Percentiles rank a stretch among this genome's conserved stretches.
Evolutionary conservation across 2,888 invertebrate genomes (phyloP).

Genomic region (Meteorus cinctellus): DNA sequence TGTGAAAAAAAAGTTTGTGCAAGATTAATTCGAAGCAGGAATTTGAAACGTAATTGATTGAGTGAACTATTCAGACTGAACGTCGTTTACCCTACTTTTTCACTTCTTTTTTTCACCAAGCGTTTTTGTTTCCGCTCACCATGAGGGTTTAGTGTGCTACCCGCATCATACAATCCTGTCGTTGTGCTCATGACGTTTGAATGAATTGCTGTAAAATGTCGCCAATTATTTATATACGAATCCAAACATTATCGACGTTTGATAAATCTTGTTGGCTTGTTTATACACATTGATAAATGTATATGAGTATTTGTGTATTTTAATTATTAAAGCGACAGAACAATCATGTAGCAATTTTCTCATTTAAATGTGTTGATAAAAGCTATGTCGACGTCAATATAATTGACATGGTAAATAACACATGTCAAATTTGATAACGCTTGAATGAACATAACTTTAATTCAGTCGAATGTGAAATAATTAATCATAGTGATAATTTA

Average conservation of each 20-base stretch:
- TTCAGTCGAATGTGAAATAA: neutral
- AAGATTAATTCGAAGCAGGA: too few species aligned
- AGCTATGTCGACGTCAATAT: neutral
- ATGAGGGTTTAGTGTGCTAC: conserved; percentile 18
- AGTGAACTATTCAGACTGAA: too few species aligned
- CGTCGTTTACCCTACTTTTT: conserved; percentile 2
- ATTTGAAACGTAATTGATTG: too few species aligned
- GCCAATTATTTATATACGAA: conserved; percentile 31
- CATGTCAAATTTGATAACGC: neutral
- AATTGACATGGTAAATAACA: conserved; percentile 11
- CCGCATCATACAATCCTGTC: conserved; percentile 16
- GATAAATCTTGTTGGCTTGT: conserved; percentile 30
- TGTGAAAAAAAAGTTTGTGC: too few species aligned
- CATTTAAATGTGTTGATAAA: neutral
- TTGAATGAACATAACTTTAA: neutral
- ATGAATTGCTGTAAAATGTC: conserved; percentile 34
- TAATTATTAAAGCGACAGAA: neutral
- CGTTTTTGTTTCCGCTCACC: neutral
- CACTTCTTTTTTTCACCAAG: neutral
- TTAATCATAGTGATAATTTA: neutral
- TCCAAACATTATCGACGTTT: conserved; percentile 31
- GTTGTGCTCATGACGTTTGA: conserved; percentile 15
- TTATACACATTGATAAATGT: conserved; percentile 10
- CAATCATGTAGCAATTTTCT: neutral
- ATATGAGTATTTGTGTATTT: neutral